phyloP scores from a whole-genome alignment of 1,140 invertebrate genomes.

The Solenopsis invicta region DNA sequence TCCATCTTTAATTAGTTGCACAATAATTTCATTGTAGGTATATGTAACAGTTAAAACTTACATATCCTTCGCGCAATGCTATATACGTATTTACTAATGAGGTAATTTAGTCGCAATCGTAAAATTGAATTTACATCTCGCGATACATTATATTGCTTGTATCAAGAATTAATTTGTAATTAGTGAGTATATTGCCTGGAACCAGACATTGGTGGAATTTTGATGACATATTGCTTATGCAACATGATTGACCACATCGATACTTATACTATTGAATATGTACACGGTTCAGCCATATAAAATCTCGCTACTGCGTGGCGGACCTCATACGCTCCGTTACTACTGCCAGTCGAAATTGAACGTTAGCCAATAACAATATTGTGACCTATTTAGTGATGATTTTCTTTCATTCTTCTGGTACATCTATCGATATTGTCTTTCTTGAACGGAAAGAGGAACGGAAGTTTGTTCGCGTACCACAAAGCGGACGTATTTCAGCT shows the following conservation, averaged over 20 bases:
- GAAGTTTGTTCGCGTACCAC: neutral
- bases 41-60: neutral
- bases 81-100: neutral
- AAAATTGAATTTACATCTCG: slow-evolving; percentile 27
- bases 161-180: slow-evolving; percentile 48
- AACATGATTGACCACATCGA: slow-evolving; percentile 10
- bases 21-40: neutral
- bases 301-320: neutral
- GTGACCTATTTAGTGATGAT: neutral
- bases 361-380: slow-evolving; percentile 20
- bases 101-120: neutral
- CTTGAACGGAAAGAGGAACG: neutral
- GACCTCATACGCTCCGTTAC: neutral
- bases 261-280: slow-evolving; percentile 7
- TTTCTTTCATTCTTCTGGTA: neutral
- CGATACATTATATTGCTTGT: neutral
- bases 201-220: slow-evolving; percentile 29
- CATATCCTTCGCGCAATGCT: neutral
- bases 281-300: slow-evolving; percentile 8
- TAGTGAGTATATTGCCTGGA: neutral
- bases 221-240: slow-evolving; percentile 33
- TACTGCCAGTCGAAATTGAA: neutral
- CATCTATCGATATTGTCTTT: neutral
- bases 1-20: too few relatives aligned
- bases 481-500: slow-evolving; percentile 25